Percentiles rank a stretch among this genome's conserved stretches.
phyloP scores from a whole-genome alignment of 2,888 invertebrate genomes.

The Smittia aterrima region DNA sequence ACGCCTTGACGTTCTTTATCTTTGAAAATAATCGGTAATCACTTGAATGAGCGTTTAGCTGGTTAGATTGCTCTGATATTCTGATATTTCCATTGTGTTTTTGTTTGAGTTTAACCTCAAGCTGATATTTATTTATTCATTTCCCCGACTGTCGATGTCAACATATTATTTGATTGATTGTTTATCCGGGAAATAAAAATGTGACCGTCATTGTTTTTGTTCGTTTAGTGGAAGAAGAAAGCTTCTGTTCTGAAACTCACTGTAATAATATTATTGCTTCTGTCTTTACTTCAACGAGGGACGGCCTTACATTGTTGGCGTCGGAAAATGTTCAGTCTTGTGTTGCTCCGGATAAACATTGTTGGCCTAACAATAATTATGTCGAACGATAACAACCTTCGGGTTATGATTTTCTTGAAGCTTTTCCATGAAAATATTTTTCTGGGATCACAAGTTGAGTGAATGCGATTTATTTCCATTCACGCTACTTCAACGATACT shows the following conservation, averaged over 20 bases:
- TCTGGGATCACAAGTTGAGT: no score
- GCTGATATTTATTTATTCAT: not conserved
- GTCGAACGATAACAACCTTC: not conserved
- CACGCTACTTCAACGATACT: no score
- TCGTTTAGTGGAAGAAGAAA: not conserved
- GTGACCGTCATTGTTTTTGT: not conserved
- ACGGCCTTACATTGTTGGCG: not conserved
- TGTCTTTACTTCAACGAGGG: not conserved
- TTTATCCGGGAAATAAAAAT: conserved; percentile 16
- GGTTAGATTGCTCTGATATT: no score
- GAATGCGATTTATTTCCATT: no score
- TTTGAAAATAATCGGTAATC: no score
- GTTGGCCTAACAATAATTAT: not conserved
- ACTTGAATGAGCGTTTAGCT: no score
- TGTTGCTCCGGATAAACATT: not conserved
- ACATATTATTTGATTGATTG: conserved; percentile 25
- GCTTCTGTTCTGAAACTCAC: not conserved
- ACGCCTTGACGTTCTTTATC: no score
- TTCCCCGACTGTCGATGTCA: not conserved
- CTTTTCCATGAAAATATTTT: no score
- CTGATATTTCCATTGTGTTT: not conserved
- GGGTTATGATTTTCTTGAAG: no score
- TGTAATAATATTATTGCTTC: conserved; percentile 9
- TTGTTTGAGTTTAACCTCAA: not conserved
- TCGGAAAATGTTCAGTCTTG: not conserved